phyloP scores from a whole-genome alignment of 2,888 invertebrate species.

The Eupithecia subfuscata region DNA sequence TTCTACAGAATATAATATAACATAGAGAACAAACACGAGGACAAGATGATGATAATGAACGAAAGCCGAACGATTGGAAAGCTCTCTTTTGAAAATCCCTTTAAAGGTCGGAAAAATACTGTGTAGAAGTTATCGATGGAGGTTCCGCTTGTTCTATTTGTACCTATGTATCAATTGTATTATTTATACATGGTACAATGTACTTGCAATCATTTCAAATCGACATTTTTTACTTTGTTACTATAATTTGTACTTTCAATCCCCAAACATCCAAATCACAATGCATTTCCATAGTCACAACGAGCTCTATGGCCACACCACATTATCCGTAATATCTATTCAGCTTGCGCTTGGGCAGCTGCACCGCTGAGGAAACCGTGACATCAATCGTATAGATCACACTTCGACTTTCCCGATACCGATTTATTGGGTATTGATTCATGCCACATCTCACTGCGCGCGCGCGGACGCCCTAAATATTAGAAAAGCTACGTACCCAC shows the following conservation, averaged over 20 bases:
- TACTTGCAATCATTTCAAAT: background rate
- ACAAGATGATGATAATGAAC: background rate
- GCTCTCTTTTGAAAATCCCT: background rate
- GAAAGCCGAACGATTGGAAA: background rate
- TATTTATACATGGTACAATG: background rate
- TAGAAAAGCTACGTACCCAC: constrained; percentile 86
- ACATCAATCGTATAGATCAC: constrained; percentile 55
- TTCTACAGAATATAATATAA: background rate
- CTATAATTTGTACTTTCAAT: background rate
- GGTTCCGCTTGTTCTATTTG: background rate
- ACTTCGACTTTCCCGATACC: constrained; percentile 63
- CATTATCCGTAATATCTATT: constrained; percentile 63
- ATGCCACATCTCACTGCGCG: constrained; percentile 54
- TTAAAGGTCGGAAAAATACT: background rate
- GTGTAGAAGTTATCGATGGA: background rate
- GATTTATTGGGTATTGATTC: constrained; percentile 47
- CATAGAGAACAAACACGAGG: background rate
- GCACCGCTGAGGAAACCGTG: constrained; percentile 58
- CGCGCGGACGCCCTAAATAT: constrained; percentile 73
- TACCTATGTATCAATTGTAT: background rate
- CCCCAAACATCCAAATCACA: constrained; percentile 36
- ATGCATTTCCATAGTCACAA: constrained; percentile 43
- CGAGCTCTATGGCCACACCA: constrained; percentile 51
- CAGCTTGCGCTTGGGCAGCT: constrained; percentile 57
- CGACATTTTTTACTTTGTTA: background rate